Base-by-base conservation (phyloP, 2,797 vertebrate species). In the Poliocrania exsul region DNA sequence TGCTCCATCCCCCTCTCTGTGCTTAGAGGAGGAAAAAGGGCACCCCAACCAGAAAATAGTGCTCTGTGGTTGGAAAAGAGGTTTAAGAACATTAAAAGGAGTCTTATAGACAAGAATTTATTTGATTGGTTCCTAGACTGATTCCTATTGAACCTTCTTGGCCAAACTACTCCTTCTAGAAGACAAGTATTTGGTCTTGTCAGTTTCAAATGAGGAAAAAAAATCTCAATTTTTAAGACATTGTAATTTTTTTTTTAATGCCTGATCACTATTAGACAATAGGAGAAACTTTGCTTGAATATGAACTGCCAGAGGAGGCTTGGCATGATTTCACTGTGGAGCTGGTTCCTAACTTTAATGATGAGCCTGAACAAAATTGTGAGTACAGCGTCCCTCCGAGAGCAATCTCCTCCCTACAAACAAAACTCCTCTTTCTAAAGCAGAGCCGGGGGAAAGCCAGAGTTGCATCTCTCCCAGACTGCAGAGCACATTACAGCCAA, bases 341-440 rank as follows among this genome's bases (percentile, higher is more conserved):
- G 86, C 33, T 87, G 19, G 33, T 57, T 91, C 64, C 69, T 75
- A 92, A 95, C 88, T 95, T 90, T 86, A 82, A 35, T 44, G 77
- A 89, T 24, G 84, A 69, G 46, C n/a, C 50, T 83, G 61, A 88
- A 71, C 69, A 75, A 89, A 91, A 85, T 3, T 31, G 21, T 56
- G 69, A 92, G 66, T 23, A 78, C 20, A 71, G 88, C 9, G 0
- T 88, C 54, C 70, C 75, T 89, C 79, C 2, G 10, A 93, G 71
- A 88, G 72, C 42, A 85, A 28, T 21, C 35, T 47, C 66, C 24
- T 40, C 64, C 61, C 44, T 47, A 69, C 70, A 91, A 71, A 84
- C 46, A 57, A 81, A 78, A 71, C 73, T 71, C 61, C 60, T 42
- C 40, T 65, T 89, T 42, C 64, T 75, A 33, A 88, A 62, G 38